Base-by-base conservation (phyloP, 2,797 vertebrate species). In the Lacerta bilineata region DNA sequence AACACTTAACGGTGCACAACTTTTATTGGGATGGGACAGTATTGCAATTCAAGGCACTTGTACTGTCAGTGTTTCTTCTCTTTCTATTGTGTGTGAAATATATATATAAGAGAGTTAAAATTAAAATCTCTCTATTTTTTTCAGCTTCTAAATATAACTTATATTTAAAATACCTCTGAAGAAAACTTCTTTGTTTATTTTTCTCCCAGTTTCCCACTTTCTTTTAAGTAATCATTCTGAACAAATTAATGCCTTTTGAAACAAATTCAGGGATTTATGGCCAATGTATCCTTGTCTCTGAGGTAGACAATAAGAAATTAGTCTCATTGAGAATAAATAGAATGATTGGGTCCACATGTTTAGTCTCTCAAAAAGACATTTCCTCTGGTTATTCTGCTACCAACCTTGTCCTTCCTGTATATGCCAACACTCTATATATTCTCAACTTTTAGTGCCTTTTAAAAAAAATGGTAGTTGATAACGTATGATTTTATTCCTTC, bases 91-190 rank as follows among this genome's bases (percentile, higher is more conserved):
- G 8, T 89, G 90, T 90, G 33, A n/a, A n/a, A n/a, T n/a, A n/a
- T n/a, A 91, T 88, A 83, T 90, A 74, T n/a, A 43, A 55, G 90
- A 86, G 77, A 80, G 69, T 25, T 93, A 5, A 85, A 41, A 88
- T 92, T 90, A 91, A 84, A 92, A 66, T 72, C 86, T 0, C 25
- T 85, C 23, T 2, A 66, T 15, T 46, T 43, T 69, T 0, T 8
- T 27, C 33, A 77, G 8, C 79, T 92, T 91, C 90, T 90, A 86
- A 92, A 80, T 87, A 74, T 17, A 78, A 72, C 85, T 91, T 87
- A 2, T 39, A 8, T 85, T 83, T 92, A 86, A 92, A 91, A 89
- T 78, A 25, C 29, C 55, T 77, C 88, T 92, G 80, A 79, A 92
- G 83, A 84, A 72, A 86, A 43, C 27, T 4, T 43, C 29, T 36